Evolutionary conservation across 2,113 vertebrate genomes (phyloP).

Genomic region (Eulacestoma nigropectus): DNA sequence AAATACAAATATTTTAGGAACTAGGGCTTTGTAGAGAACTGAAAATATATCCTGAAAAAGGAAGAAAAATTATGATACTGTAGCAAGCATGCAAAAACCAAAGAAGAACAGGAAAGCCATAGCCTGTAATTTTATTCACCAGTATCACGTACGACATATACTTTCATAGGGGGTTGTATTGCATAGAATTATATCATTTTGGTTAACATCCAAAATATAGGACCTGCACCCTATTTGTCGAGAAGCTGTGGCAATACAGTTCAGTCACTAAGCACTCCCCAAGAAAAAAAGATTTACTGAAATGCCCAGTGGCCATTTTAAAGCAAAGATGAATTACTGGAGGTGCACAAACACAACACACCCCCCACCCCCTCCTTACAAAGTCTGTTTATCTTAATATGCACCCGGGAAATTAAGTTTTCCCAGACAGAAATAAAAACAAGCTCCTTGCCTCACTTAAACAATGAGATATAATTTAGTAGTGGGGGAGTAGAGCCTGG

Average conservation of each 20-base stretch:
- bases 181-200: neutral
- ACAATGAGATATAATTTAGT: neutral
- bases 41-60: neutral
- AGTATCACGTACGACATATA: neutral
- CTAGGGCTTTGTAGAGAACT: neutral
- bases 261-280: neutral
- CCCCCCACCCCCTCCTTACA: accelerated
- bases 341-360: neutral
- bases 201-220: neutral
- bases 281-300: neutral
- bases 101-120: neutral
- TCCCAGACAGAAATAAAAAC: neutral
- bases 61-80: neutral
- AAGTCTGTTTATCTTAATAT: neutral
- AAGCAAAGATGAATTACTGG: neutral
- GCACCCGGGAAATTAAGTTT: neutral
- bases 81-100: neutral
- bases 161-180: neutral
- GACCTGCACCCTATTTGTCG: neutral
- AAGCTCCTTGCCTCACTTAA: neutral
- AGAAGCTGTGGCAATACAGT: neutral
- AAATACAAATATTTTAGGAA: neutral
- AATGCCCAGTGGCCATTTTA: neutral
- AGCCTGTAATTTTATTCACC: neutral
- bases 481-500: neutral